Conservation (phyloP, 2,888 invertebrate genomes). For the Polydrusus cervinus region DNA sequence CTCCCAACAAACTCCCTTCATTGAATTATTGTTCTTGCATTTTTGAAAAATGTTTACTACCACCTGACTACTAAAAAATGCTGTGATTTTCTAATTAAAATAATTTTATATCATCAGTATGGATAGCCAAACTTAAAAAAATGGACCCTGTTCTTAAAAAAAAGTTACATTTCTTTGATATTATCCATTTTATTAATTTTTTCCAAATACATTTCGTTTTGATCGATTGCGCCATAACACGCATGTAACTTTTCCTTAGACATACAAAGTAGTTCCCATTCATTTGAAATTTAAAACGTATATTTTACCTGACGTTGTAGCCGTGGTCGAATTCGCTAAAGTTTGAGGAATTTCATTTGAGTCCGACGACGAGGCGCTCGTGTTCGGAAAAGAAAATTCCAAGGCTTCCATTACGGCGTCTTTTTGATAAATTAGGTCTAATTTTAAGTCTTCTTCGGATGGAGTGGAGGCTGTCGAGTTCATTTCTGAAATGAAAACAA, state of each 20-base stretch:
- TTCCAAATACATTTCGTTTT: neutral
- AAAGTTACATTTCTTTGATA: no score
- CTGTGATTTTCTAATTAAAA: no score
- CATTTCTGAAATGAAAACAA: constrained; percentile 76
- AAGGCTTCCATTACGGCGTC: constrained; percentile 84
- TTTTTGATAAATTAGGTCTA: constrained; percentile 83
- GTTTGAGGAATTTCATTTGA: constrained; percentile 61
- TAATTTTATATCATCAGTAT: no score
- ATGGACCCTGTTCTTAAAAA: no score
- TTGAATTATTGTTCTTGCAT: no score
- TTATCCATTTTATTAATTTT: no score
- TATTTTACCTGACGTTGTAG: constrained; percentile 43
- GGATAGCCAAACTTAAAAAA: no score
- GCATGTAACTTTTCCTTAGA: neutral
- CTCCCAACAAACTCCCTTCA: no score
- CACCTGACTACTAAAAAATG: no score
- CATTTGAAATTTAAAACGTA: constrained; percentile 18
- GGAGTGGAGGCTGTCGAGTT: constrained; percentile 80
- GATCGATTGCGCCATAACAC: neutral
- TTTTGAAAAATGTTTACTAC: no score
- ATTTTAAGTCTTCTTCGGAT: constrained; percentile 59
- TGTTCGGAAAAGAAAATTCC: constrained; percentile 75
- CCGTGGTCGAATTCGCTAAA: constrained; percentile 38
- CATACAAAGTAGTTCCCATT: constrained; percentile 5
- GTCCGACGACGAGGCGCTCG: constrained; percentile 65